These are phyloP conservation scores for Byasa hedistus DNA, from an alignment of 2,888 invertebrate genomes.

Conservation along the genomic window DNA sequence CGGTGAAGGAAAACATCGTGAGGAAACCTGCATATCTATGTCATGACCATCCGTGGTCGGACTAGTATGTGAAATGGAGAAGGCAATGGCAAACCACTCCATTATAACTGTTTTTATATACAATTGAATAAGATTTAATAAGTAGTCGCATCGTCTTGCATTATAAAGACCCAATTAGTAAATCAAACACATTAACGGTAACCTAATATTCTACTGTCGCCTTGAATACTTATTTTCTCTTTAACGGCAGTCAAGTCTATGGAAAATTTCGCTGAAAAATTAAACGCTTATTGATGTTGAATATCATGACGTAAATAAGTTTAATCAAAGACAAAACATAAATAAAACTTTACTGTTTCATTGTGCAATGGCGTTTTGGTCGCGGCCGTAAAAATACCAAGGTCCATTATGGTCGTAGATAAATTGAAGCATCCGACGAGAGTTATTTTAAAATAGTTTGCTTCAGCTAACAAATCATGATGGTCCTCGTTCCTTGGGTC, in stretches of 20 bases:
- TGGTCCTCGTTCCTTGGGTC: slow-evolving; percentile 48
- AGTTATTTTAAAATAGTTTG: slow-evolving; percentile 61
- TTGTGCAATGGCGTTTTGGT: slow-evolving; percentile 50
- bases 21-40: too few relatives aligned
- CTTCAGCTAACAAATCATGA: slow-evolving; percentile 49
- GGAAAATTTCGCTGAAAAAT: too few relatives aligned
- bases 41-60: too few relatives aligned
- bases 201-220: background rate
- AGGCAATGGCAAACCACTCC: too few relatives aligned
- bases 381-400: slow-evolving; percentile 52
- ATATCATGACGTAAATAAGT: background rate
- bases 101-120: too few relatives aligned
- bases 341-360: slow-evolving; percentile 45
- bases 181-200: background rate
- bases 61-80: too few relatives aligned
- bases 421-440: slow-evolving; percentile 61
- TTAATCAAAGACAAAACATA: background rate
- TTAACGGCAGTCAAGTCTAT: too few relatives aligned
- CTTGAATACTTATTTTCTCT: too few relatives aligned
- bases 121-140: too few relatives aligned
- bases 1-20: too few relatives aligned
- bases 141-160: too few relatives aligned
- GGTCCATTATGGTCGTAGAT: slow-evolving; percentile 45
- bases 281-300: too few relatives aligned
- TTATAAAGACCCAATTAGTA: background rate